phyloP scores from a whole-genome alignment of 2,797 vertebrate species.

The Picus viridis region DNA sequence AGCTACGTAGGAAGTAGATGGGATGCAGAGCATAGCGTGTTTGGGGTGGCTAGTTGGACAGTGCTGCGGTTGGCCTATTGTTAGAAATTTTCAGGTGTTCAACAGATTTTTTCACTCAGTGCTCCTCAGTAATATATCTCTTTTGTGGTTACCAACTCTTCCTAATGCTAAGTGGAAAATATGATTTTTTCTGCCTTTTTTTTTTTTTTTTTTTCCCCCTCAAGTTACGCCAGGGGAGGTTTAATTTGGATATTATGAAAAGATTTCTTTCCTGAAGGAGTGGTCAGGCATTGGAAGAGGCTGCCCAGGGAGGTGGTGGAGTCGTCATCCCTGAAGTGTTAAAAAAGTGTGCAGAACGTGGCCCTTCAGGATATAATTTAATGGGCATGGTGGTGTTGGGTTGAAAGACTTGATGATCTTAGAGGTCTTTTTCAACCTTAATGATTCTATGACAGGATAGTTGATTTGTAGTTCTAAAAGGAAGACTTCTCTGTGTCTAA shows the following conservation, averaged over 20 bases:
- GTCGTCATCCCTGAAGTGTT: no score
- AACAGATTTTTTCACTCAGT: not conserved
- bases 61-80: not conserved
- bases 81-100: slow-evolving; percentile 15
- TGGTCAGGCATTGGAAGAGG: no score
- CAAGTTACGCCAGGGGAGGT: no score
- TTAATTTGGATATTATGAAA: no score
- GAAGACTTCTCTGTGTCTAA: not conserved
- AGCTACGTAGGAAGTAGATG: not conserved
- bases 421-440: no score
- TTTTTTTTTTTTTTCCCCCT: not conserved
- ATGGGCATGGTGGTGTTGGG: no score
- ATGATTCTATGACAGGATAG: no score
- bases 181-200: not conserved
- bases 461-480: not conserved
- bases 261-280: no score
- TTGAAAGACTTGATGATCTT: no score
- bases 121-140: not conserved
- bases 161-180: not conserved
- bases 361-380: no score
- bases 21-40: fast-evolving
- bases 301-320: no score
- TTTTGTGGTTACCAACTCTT: not conserved
- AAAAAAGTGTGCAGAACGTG: no score
- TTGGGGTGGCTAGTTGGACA: not conserved